phyloP scores from a whole-genome alignment of 2,797 vertebrate species.

The Eospalax fontanierii region DNA sequence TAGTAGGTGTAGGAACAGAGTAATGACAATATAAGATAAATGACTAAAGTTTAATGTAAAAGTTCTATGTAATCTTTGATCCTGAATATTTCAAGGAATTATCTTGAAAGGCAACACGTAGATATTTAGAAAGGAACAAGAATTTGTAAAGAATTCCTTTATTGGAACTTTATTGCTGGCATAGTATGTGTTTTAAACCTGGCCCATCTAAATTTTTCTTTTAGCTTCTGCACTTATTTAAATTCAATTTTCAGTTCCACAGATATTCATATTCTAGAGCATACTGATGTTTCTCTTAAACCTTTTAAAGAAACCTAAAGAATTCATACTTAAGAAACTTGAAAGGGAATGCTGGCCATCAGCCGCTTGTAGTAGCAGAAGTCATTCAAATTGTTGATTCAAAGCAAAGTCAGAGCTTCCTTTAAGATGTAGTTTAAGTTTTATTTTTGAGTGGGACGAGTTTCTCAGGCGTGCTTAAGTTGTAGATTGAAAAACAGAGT shows the following conservation, averaged over 20 bases:
- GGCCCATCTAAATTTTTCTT: neutral
- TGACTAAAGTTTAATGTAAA: neutral
- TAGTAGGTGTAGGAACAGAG: neutral
- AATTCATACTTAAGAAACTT: neutral
- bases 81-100: neutral
- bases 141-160: neutral
- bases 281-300: neutral
- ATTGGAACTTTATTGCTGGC: neutral
- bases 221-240: slow-evolving; percentile 25
- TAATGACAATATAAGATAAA: neutral
- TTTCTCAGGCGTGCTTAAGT: neutral
- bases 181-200: slow-evolving; percentile 27
- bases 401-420: neutral
- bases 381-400: neutral
- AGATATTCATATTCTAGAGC: neutral
- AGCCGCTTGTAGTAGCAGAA: neutral
- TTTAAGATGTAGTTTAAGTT: slow-evolving; percentile 31
- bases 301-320: slow-evolving; percentile 6
- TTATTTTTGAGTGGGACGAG: neutral
- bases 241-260: slow-evolving; percentile 12
- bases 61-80: neutral
- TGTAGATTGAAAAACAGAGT: slow-evolving; percentile 14
- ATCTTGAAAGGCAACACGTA: neutral
- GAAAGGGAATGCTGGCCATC: neutral
- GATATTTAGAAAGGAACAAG: neutral